Percentiles rank a stretch among this genome's conserved stretches.
Conservation (phyloP, 2,888 invertebrate genomes). For the Ctena decussata region DNA sequence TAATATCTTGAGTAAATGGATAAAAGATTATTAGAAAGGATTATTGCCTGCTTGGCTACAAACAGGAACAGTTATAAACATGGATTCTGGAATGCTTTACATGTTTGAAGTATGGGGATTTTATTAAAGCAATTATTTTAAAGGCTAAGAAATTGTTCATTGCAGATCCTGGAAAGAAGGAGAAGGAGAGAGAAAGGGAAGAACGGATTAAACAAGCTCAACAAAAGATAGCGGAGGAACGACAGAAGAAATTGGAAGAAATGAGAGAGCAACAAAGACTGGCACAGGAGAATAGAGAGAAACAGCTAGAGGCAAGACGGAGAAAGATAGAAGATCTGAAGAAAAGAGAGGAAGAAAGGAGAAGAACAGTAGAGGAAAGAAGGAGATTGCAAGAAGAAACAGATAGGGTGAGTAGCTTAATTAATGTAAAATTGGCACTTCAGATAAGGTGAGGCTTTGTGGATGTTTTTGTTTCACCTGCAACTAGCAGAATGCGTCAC, state of each 20-base stretch:
- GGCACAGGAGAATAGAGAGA: conserved; percentile 82
- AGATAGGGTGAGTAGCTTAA: conserved; percentile 72
- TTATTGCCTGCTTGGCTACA: too few species aligned
- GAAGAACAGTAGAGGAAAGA: conserved; percentile 81
- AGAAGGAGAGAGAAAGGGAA: conserved; percentile 80
- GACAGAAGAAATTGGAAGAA: conserved; percentile 79
- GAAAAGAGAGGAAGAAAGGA: conserved; percentile 78
- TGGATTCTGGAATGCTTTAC: too few species aligned
- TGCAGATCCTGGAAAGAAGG: conserved; percentile 73
- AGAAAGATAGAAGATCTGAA: conserved; percentile 81
- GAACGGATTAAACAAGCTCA: conserved; percentile 76
- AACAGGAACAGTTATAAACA: too few species aligned
- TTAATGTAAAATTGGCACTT: too few species aligned
- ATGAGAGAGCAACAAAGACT: conserved; percentile 80
- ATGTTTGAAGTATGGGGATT: too few species aligned
- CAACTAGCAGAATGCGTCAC: too few species aligned
- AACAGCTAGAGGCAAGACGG: conserved; percentile 79
- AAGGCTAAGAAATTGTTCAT: background rate
- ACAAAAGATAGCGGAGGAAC: conserved; percentile 77
- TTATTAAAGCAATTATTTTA: background rate
- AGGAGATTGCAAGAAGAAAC: conserved; percentile 74
- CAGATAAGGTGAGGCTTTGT: too few species aligned
- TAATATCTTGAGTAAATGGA: too few species aligned
- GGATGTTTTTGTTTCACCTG: too few species aligned
- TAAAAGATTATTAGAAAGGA: too few species aligned